Conservation (phyloP, 2,797 vertebrate species). For the Aselliscus stoliczkanus region DNA sequence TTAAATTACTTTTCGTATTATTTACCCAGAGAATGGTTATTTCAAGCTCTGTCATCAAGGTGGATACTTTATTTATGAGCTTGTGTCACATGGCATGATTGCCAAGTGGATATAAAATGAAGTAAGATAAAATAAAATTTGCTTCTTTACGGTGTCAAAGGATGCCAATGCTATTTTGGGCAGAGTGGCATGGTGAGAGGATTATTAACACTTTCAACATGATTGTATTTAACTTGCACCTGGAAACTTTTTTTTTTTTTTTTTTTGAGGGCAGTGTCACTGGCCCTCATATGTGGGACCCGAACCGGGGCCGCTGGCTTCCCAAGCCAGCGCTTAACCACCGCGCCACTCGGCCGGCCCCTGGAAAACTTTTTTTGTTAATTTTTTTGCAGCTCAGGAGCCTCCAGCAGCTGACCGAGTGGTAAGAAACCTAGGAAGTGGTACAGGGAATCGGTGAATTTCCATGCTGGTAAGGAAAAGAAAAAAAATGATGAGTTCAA, state of each 20-base stretch:
- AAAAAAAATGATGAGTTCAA: background rate
- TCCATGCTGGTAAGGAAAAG: background rate
- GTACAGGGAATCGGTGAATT: background rate
- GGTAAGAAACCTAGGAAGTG: background rate
- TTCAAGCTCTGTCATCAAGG: background rate
- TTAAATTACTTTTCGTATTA: background rate
- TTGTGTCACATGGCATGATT: background rate
- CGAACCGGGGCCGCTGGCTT: too few species aligned
- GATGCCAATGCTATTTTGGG: constrained; percentile 42
- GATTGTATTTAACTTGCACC: constrained; percentile 12
- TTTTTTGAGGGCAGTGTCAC: too few species aligned
- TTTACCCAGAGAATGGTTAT: constrained; percentile 8
- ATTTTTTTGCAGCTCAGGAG: background rate
- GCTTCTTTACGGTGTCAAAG: background rate
- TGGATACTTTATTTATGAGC: background rate
- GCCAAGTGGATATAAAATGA: constrained; percentile 1
- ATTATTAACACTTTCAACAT: constrained; percentile 37
- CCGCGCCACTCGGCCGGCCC: too few species aligned
- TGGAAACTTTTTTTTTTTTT: background rate
- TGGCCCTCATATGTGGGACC: too few species aligned
- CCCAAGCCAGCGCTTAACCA: too few species aligned
- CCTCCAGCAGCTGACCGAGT: background rate
- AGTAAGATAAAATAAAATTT: constrained; percentile 49
- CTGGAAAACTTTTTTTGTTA: background rate
- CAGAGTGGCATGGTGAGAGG: constrained; percentile 18